These are phyloP conservation scores for Rotaria sp. DNA, from an alignment of 2,888 invertebrate species.

Conservation along the genomic window DNA sequence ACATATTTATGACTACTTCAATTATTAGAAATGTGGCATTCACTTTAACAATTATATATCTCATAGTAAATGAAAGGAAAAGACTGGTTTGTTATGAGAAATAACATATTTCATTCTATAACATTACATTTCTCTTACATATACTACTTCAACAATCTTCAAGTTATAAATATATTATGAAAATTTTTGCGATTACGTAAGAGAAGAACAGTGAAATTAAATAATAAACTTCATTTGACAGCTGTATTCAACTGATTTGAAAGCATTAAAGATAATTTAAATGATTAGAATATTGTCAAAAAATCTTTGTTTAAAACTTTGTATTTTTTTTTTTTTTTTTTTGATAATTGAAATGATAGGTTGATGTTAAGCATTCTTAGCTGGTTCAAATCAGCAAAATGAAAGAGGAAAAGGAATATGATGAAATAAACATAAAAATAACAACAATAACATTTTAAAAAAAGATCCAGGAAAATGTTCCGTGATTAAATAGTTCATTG, in stretches of 20 bases:
- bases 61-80: not conserved
- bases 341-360: not conserved
- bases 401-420: not conserved
- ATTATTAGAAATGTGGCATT: not conserved
- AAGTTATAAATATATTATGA: too few species aligned
- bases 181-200: too few species aligned
- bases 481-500: not conserved
- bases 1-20: not conserved
- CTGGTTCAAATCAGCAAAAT: not conserved
- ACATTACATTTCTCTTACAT: not conserved
- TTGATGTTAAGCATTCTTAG: not conserved
- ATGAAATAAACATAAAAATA: slow-evolving; percentile 8
- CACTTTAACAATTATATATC: not conserved
- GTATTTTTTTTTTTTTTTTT: not conserved
- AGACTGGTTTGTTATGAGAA: not conserved
- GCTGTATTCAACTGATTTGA: too few species aligned
- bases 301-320: too few species aligned
- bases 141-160: not conserved
- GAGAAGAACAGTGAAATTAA: too few species aligned
- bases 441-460: not conserved
- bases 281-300: too few species aligned
- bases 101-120: not conserved
- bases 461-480: not conserved
- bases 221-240: too few species aligned
- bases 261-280: too few species aligned